phyloP scores from a whole-genome alignment of 2,113 vertebrate genomes.

The Desmodus rotundus region DNA sequence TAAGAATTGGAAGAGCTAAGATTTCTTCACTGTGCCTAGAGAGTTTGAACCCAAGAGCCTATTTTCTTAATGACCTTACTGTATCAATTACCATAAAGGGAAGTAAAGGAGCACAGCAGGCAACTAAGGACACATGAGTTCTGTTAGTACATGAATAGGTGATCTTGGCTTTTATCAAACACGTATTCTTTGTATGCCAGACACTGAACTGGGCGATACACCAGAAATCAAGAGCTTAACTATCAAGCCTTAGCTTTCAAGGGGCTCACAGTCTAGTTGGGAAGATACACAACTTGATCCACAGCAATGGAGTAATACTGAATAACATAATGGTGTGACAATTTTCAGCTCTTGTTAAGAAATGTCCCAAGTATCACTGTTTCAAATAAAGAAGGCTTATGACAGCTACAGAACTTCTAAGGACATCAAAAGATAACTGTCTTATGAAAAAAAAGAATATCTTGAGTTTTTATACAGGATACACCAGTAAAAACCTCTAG shows the following conservation, averaged over 20 bases:
- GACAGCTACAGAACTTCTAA: not conserved
- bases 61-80: not conserved
- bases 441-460: not conserved
- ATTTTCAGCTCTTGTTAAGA: not conserved
- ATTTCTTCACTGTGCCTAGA: not conserved
- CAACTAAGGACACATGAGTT: not conserved
- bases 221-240: not conserved
- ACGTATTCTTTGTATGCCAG: not conserved
- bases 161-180: not conserved
- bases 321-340: not conserved
- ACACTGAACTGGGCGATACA: not conserved
- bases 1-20: not conserved
- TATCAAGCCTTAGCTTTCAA: not conserved
- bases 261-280: not conserved
- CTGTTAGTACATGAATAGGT: not conserved
- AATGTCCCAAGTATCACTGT: constrained; percentile 9
- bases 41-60: not conserved
- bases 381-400: not conserved
- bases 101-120: not conserved
- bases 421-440: not conserved
- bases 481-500: not conserved
- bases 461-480: not conserved
- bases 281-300: not conserved
- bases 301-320: not conserved
- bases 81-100: not conserved